Base-by-base conservation (phyloP, 2,797 vertebrate genomes). In the Propithecus perrieri region DNA sequence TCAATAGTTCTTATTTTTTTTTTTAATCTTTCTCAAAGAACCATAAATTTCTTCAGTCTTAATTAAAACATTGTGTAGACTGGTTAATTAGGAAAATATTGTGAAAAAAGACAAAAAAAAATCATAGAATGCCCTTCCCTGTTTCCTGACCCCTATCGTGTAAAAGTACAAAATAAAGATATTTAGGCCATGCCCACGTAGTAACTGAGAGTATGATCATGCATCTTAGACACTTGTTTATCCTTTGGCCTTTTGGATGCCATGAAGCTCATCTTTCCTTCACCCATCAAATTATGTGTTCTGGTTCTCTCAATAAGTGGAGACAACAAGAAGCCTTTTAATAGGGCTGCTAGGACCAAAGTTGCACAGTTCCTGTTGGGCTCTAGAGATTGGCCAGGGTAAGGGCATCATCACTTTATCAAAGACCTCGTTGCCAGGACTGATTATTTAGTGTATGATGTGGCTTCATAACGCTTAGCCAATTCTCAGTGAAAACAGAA, bases 401-500 rank as follows among this genome's bases (percentile, higher is more conserved):
- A 94, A 65, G 35, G 87, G 76, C 46, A 69, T 59, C 57, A 35
- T 72, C 86, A 79, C 85, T 97, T 89, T 96, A 80, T 95, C 89
- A 85, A 90, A 53, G n/a, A 59, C 14, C 14, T 71, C 72, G 3
- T 71, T 96, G 35, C 80, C 13, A 12, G 4, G 7, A 67, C 91
- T 97, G 95, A 75, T 89, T 57, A 53, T 85, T 93, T 94, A 94
- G 85, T 46, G 61, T 96, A 1, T 28, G 63, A 4, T 92, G 97
- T 91, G 74, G 85, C 94, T 94, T 96, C 84, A 72, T 93, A 76
- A 74, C 57, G 59, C 10, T 0, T 67, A 97, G 59, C 81, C 24
- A 92, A 48, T 89, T 95, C 78, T 91, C 94, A 85, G 35, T 97
- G 92, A 94, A 96, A 55, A 94, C 94, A 97, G 69, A 75, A 96